A percentile compares a stretch with the other conserved stretches of the same genome.
phyloP scores from a whole-genome alignment of 2,113 vertebrate genomes.

The Sula dactylatra region DNA sequence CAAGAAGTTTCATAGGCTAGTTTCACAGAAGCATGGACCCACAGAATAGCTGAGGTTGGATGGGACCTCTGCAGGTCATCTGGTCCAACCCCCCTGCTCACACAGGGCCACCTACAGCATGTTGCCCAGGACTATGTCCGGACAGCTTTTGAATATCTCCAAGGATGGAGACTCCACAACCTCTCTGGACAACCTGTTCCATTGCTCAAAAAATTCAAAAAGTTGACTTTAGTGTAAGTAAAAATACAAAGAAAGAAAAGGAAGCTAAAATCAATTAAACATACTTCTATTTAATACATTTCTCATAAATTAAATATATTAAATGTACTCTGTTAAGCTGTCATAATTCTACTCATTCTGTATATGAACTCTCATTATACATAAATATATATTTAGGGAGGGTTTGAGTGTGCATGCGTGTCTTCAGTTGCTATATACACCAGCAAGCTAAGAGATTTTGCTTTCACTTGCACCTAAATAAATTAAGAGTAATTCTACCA shows the following conservation, averaged over 20 bases:
- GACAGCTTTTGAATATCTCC: not conserved
- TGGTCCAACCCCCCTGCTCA: not conserved
- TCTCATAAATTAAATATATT: not conserved
- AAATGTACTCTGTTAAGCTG: not conserved
- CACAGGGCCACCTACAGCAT: not conserved
- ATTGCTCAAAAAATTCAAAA: not conserved
- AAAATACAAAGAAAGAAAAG: not conserved
- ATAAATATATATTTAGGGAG: not conserved
- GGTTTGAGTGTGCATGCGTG: not conserved
- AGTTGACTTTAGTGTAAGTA: not conserved
- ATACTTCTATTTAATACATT: not conserved
- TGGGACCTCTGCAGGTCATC: not conserved
- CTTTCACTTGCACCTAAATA: not conserved
- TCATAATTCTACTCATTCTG: not conserved
- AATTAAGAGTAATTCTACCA: not conserved
- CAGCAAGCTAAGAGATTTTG: not conserved
- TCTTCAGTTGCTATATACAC: not conserved
- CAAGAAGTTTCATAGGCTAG: not conserved
- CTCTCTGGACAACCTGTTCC: not conserved
- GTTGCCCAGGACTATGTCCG: not conserved
- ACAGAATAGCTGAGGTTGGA: not conserved
- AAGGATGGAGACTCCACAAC: not conserved
- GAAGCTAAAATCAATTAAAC: not conserved
- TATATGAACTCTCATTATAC: not conserved
- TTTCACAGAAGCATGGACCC: not conserved